These are phyloP conservation scores for Anguilla megastoma DNA, from an alignment of 2,797 vertebrate genomes.

Conservation along the genomic window DNA sequence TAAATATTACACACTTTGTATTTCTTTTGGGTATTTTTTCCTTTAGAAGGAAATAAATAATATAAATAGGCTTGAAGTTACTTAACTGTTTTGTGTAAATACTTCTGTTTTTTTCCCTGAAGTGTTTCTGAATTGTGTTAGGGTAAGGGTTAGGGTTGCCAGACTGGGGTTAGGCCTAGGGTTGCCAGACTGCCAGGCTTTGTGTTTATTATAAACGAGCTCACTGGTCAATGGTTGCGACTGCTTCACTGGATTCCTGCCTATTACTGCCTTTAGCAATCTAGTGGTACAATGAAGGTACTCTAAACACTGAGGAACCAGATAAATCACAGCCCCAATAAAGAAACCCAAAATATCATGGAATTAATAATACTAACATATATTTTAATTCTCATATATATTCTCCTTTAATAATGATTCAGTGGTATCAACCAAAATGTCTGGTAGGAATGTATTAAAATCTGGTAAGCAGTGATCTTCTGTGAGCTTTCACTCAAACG, in stretches of 20 bases:
- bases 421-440: background rate
- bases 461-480: background rate
- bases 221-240: background rate
- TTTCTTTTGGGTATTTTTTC: conserved; percentile 38
- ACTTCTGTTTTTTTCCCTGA: conserved; percentile 63
- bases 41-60: conserved; percentile 29
- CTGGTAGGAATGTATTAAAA: background rate
- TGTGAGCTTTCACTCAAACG: background rate
- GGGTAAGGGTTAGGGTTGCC: conserved; percentile 34
- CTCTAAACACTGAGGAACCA: background rate
- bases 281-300: conserved; percentile 1
- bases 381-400: background rate
- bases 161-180: too few relatives aligned
- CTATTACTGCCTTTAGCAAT: background rate
- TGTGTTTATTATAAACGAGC: background rate
- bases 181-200: background rate
- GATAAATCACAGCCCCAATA: background rate
- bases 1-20: conserved; percentile 52
- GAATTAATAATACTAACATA: background rate
- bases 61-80: conserved; percentile 56
- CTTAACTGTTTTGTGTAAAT: conserved; percentile 66
- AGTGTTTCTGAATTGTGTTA: conserved; percentile 68
- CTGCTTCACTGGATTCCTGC: background rate
- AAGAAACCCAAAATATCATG: background rate
- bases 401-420: background rate